Percentiles rank a stretch among this genome's conserved stretches.
Evolutionary conservation across 2,888 invertebrate species (phyloP).

Genomic region (Sinhomidia bicolor): DNA sequence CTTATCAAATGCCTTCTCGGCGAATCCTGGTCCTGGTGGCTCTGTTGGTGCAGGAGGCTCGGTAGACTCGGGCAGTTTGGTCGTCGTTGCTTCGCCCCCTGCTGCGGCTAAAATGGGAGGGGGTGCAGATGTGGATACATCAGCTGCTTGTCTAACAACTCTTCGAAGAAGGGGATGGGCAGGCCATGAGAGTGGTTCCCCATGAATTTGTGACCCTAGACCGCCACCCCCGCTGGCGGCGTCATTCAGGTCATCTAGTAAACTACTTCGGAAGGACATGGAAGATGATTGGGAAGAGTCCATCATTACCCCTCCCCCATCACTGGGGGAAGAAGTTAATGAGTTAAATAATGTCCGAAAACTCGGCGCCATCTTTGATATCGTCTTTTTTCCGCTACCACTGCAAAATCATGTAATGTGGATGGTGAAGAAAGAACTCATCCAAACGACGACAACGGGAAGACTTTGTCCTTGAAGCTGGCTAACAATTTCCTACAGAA

Average conservation of each 20-base stretch:
- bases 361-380: slow-evolving; percentile 37
- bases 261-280: slow-evolving; percentile 71
- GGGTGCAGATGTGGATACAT: slow-evolving; percentile 16
- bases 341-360: slow-evolving; percentile 55
- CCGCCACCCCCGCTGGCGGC: slow-evolving; percentile 5
- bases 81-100: slow-evolving; percentile 71
- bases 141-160: slow-evolving; percentile 44
- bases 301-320: not conserved
- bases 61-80: slow-evolving; percentile 69
- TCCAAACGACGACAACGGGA: no score
- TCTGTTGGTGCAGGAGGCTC: slow-evolving; percentile 68
- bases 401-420: slow-evolving; percentile 28
- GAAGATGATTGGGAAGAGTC: slow-evolving; percentile 54
- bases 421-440: not conserved
- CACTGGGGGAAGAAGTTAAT: slow-evolving; percentile 28
- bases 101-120: slow-evolving; percentile 24
- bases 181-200: slow-evolving; percentile 25
- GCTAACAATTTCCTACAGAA: no score
- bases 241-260: slow-evolving; percentile 70
- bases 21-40: slow-evolving; percentile 75
- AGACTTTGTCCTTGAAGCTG: no score
- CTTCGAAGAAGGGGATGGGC: slow-evolving; percentile 62
- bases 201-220: slow-evolving; percentile 45
- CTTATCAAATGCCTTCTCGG: slow-evolving; percentile 71
- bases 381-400: slow-evolving; percentile 58